phyloP scores from a whole-genome alignment of 2,797 vertebrate species.

The Enteromius mattozi region DNA sequence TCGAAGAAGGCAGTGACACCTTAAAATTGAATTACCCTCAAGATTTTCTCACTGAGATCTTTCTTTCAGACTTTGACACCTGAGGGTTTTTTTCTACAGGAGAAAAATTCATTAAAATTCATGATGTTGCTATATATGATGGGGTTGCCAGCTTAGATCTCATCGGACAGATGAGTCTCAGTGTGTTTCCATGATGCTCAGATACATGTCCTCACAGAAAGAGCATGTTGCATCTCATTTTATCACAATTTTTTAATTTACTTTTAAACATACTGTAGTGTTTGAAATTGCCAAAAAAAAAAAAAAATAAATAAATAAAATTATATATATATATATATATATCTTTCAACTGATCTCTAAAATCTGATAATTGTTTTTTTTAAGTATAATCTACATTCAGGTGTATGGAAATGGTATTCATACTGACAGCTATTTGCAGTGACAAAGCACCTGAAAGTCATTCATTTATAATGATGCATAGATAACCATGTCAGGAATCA shows the following conservation, averaged over 20 bases:
- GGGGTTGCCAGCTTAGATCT: slow-evolving; percentile 28
- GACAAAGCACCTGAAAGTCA: background rate
- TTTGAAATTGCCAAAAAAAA: background rate
- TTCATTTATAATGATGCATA: background rate
- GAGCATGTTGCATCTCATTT: slow-evolving; percentile 5
- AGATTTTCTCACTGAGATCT: slow-evolving; percentile 28
- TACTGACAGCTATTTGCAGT: background rate
- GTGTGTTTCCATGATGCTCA: slow-evolving; percentile 22
- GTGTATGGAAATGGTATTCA: background rate
- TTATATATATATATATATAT: too few species aligned
- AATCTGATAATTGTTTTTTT: too few species aligned
- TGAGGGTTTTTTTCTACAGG: slow-evolving; percentile 24
- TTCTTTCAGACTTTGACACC: slow-evolving; percentile 21
- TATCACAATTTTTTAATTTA: slow-evolving; percentile 8
- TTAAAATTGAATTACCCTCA: slow-evolving; percentile 29
- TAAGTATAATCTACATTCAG: background rate
- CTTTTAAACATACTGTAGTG: background rate
- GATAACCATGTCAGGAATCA: background rate
- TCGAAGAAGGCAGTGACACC: background rate
- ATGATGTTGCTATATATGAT: slow-evolving; percentile 46
- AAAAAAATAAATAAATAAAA: too few species aligned
- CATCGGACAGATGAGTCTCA: slow-evolving; percentile 15
- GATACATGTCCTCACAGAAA: background rate
- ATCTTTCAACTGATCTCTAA: background rate
- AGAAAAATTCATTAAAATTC: slow-evolving; percentile 48